These are phyloP conservation scores for Margarornis squamiger DNA, from an alignment of 2,797 vertebrate species.

Conservation along the genomic window DNA sequence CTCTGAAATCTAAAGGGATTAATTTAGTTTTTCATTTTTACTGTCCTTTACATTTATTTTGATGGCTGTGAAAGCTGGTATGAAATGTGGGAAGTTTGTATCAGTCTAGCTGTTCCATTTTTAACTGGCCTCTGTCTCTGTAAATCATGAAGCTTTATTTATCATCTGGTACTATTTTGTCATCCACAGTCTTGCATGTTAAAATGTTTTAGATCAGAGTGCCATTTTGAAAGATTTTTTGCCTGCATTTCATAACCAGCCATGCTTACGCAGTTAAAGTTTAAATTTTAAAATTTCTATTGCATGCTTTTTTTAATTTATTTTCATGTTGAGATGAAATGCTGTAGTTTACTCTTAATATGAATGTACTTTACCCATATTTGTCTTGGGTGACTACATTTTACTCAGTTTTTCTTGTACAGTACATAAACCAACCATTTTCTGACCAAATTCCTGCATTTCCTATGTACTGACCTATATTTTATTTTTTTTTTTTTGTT, in stretches of 20 bases:
- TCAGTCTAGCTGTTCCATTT: slow-evolving; percentile 75
- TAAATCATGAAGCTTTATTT: slow-evolving; percentile 77
- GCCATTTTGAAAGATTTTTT: slow-evolving; percentile 76
- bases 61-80: slow-evolving; percentile 83
- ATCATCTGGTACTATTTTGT: slow-evolving; percentile 76
- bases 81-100: slow-evolving; percentile 82
- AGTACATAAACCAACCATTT: slow-evolving; percentile 97
- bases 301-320: slow-evolving; percentile 76
- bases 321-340: slow-evolving; percentile 83
- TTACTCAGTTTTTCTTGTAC: slow-evolving; percentile 92
- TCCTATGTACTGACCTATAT: slow-evolving; percentile 99
- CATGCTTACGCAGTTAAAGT: slow-evolving; percentile 82
- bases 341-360: slow-evolving; percentile 86
- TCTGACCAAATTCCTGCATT: slow-evolving; percentile 99
- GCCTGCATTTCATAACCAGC: slow-evolving; percentile 86
- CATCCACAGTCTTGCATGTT: slow-evolving; percentile 83
- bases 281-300: slow-evolving; percentile 77
- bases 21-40: slow-evolving; percentile 79
- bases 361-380: slow-evolving; percentile 91
- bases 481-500: slow-evolving; percentile 95
- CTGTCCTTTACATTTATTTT: slow-evolving; percentile 83
- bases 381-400: slow-evolving; percentile 94
- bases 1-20: slow-evolving; percentile 76
- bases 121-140: slow-evolving; percentile 78
- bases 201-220: slow-evolving; percentile 76